phyloP scores from a whole-genome alignment of 2,113 vertebrate genomes.

The Erythrolamprus reginae region DNA sequence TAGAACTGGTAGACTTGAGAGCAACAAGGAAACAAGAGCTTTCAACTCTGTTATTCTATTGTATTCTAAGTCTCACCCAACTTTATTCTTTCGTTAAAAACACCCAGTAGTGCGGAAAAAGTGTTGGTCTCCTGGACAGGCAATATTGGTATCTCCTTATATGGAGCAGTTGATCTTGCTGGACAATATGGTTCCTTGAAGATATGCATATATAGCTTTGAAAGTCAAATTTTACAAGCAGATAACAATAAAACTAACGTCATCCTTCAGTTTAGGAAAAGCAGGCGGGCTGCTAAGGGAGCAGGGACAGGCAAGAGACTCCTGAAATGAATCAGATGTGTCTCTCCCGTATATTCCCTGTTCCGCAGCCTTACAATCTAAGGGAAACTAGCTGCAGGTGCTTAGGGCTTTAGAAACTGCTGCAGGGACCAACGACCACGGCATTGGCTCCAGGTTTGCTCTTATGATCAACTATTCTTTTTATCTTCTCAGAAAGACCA shows the following conservation, averaged over 20 bases:
- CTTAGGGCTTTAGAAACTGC: conserved; percentile 80
- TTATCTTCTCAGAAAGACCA: conserved; percentile 70
- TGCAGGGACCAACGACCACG: conserved; percentile 83
- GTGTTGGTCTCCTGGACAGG: background rate
- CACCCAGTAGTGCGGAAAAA: background rate
- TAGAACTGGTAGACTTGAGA: background rate
- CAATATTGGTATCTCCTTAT: too few relatives aligned
- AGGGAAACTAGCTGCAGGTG: conserved; percentile 83
- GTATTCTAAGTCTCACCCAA: background rate
- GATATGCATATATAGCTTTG: background rate
- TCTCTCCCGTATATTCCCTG: conserved; percentile 69
- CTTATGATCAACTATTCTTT: conserved; percentile 88
- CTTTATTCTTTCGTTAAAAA: background rate
- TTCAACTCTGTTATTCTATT: too few relatives aligned
- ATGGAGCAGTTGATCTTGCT: background rate
- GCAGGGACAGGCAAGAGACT: background rate
- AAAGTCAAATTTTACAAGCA: background rate
- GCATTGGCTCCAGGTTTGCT: conserved; percentile 86
- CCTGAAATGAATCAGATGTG: conserved; percentile 30
- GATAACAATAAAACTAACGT: conserved; percentile 1
- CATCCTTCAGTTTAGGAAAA: background rate
- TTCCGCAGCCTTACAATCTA: conserved; percentile 71
- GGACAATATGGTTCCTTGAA: background rate
- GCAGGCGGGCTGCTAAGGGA: background rate
- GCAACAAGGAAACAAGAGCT: too few relatives aligned